Evolutionary conservation across 2,888 invertebrate species (phyloP).

Genomic region (Deroplatys truncata): DNA sequence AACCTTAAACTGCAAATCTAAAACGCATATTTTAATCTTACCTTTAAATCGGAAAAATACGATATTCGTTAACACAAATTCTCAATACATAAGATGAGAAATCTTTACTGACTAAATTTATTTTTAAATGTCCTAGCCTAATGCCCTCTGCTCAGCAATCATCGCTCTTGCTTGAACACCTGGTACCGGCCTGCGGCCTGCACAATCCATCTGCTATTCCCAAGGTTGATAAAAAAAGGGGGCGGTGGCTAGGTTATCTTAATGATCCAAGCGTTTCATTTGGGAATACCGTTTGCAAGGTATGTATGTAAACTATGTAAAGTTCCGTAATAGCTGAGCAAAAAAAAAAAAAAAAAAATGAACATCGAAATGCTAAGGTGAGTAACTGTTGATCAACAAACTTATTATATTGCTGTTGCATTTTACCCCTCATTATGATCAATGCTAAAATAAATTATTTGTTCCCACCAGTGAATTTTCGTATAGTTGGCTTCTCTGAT

Average conservation of each 20-base stretch:
- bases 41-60: background rate
- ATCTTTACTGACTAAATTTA: background rate
- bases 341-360: too few relatives aligned
- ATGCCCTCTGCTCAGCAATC: background rate
- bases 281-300: background rate
- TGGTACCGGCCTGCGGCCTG: background rate
- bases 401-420: background rate
- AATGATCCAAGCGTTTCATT: background rate
- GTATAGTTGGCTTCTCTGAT: background rate
- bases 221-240: background rate
- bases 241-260: background rate
- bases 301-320: background rate
- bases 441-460: background rate
- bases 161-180: background rate
- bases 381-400: background rate
- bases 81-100: background rate
- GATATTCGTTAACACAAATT: background rate
- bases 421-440: background rate
- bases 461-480: background rate
- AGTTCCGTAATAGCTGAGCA: background rate
- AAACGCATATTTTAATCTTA: background rate
- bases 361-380: too few relatives aligned
- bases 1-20: too few relatives aligned
- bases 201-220: background rate
- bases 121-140: constrained; percentile 2